These are phyloP conservation scores for Busseola fusca DNA, from an alignment of 2,888 invertebrate genomes.

Conservation along the genomic window DNA sequence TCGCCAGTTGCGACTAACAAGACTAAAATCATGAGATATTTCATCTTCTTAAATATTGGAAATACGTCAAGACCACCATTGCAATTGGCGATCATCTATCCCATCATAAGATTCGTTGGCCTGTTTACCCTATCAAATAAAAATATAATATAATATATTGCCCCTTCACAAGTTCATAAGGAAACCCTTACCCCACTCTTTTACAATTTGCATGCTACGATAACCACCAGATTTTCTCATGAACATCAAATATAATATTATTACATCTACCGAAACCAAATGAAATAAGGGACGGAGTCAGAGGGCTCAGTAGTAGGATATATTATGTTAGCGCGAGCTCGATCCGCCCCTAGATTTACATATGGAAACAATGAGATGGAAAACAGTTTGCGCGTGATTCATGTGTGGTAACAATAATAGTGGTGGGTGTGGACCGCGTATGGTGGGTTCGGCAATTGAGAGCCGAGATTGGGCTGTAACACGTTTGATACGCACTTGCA, in stretches of 20 bases:
- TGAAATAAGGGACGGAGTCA: conserved; percentile 46
- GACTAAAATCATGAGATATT: background rate
- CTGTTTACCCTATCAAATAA: background rate
- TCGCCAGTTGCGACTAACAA: background rate
- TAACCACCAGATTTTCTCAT: conserved; percentile 49
- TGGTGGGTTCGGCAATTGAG: conserved; percentile 7
- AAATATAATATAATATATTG: conserved; percentile 7
- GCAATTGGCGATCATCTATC: background rate
- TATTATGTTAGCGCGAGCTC: conserved; percentile 51
- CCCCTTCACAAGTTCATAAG: conserved; percentile 10
- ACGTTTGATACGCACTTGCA: conserved; percentile 12
- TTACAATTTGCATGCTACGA: conserved; percentile 46
- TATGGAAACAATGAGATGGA: conserved; percentile 66
- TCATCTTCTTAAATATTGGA: background rate
- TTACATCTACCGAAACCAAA: conserved; percentile 45
- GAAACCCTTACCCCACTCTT: conserved; percentile 35
- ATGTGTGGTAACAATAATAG: conserved; percentile 55
- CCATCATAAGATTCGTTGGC: background rate
- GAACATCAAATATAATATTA: conserved; percentile 53
- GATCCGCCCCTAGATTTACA: conserved; percentile 62
- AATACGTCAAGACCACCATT: background rate
- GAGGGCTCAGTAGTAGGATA: conserved; percentile 38
- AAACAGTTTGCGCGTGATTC: conserved; percentile 63
- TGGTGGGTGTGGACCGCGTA: conserved; percentile 17
- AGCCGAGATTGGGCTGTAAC: conserved; percentile 20